These are phyloP conservation scores for Scrobipalpa costella DNA, from an alignment of 2,888 invertebrate species.

Conservation along the genomic window DNA sequence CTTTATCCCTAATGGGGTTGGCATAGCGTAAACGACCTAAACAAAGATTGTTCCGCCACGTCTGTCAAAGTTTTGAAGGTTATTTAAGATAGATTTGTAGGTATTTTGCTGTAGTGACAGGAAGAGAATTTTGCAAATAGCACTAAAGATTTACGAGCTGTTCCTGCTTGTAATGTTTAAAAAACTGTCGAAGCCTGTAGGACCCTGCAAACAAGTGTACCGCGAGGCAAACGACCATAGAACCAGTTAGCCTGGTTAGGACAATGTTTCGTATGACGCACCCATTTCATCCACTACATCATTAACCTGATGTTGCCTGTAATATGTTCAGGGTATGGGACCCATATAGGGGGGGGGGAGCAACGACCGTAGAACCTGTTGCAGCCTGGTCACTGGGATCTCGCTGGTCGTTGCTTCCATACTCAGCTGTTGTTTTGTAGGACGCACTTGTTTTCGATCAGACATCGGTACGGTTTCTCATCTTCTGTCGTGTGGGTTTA, in stretches of 20 bases:
- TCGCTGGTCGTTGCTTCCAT: background rate
- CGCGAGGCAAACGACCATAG: constrained; percentile 24
- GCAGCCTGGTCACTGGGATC: constrained; percentile 5
- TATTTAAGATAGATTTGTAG: too few relatives aligned
- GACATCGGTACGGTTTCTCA: background rate
- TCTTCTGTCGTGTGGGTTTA: background rate
- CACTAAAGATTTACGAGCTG: too few relatives aligned
- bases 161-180: background rate
- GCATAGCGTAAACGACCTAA: too few relatives aligned
- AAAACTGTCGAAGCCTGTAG: background rate
- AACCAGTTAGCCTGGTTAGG: constrained; percentile 1
- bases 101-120: too few relatives aligned
- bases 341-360: background rate
- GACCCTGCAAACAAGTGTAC: background rate
- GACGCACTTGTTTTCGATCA: background rate
- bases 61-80: too few relatives aligned
- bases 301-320: too few relatives aligned
- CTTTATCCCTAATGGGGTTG: too few relatives aligned
- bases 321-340: too few relatives aligned
- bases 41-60: too few relatives aligned
- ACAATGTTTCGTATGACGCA: too few relatives aligned
- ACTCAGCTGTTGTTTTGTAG: background rate
- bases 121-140: too few relatives aligned
- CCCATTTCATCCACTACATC: too few relatives aligned
- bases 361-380: constrained; percentile 1